Evolutionary conservation across 2,888 invertebrate species (phyloP), one percentile per base, ranked within the genome.

Genomic region (Serripes groenlandicus): DNA sequence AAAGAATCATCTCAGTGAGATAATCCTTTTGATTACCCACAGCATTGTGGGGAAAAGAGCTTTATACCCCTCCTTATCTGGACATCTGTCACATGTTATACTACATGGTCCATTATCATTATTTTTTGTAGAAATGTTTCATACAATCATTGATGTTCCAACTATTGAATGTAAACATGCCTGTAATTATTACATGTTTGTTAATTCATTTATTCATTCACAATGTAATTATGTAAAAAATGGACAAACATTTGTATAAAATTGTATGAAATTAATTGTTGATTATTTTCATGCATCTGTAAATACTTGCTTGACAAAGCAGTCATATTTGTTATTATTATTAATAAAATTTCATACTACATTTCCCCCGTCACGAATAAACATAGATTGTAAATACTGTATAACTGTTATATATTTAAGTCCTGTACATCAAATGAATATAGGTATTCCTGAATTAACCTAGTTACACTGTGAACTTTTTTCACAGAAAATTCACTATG

Each of bases 381-480:
- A n/a, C n/a, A 18, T 66, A 75, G 49, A 78, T 23, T 86, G 86
- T 86, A 86, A 74, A 86, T 84, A 82, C n/a, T 79, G 78, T 81
- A 86, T 78, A 30, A 68, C 77, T 58, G 32, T 66, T 81, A 78
- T 66, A 54, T 74, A 78, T 86, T 82, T 84, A 74, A 69, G 35
- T 66, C 64, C 54, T 76, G 72, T 58, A 68, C 62, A 75, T 75
- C 56, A 54, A 34, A 56, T 32, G 56, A 32, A 56, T 35, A 52
- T 74, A 74, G 54, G 58, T 76, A 76, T 68, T 69, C 58, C 58
- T 58, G 56, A 28, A 28, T 37, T 66, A 73, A 34, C 32, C 34
- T 72, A 58, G 68, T 64, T 78, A 56, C 26, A 28, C 32, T 26
- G 78, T 78, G 58, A 69, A 69, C 64, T 37, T 69, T 69, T 52